Percentiles rank a stretch among this genome's conserved stretches.
Conservation (phyloP, 2,113 vertebrate species). For the Ailurus styani region DNA sequence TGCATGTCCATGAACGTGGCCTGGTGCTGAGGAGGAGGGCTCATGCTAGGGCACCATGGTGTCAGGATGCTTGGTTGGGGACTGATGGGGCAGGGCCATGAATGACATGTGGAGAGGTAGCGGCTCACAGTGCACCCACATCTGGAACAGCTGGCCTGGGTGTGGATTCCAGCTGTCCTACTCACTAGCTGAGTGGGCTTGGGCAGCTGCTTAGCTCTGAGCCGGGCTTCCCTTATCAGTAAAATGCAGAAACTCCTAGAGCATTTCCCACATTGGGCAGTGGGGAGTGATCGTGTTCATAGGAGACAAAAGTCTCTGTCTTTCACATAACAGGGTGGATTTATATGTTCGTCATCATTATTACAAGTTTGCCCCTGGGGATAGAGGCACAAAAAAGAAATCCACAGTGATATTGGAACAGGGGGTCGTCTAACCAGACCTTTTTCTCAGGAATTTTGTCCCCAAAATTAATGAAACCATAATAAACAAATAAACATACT, state of each 20-base stretch:
- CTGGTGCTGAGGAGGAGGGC: neutral
- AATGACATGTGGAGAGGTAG: neutral
- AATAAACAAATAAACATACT: neutral
- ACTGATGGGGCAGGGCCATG: neutral
- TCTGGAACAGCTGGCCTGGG: neutral
- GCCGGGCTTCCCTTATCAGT: neutral
- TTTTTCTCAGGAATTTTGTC: neutral
- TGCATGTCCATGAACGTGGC: neutral
- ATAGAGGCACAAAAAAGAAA: neutral
- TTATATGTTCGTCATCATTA: neutral
- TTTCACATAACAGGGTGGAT: neutral
- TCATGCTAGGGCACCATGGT: neutral
- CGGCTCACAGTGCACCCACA: neutral
- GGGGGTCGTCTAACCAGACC: neutral
- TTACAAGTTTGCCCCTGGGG: neutral
- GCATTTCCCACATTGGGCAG: neutral
- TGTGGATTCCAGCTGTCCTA: neutral
- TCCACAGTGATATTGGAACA: neutral
- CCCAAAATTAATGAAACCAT: neutral
- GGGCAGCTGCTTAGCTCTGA: neutral
- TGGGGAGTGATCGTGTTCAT: neutral
- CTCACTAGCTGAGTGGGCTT: neutral
- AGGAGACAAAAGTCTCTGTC: neutral
- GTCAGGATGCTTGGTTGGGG: neutral
- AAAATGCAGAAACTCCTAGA: neutral